Conservation (phyloP, 2,113 vertebrate species). For the Gambusia affinis region DNA sequence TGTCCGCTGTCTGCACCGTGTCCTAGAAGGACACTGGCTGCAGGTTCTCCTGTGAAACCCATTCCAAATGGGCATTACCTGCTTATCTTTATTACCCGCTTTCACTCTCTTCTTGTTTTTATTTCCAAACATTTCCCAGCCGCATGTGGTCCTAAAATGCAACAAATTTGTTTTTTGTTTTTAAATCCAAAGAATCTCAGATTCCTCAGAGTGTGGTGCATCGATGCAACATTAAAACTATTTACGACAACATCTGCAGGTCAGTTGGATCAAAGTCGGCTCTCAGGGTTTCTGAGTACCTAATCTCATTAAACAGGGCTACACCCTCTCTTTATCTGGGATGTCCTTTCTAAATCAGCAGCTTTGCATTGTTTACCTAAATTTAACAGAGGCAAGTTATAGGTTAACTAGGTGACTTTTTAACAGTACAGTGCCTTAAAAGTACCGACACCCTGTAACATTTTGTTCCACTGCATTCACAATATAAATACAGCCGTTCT, state of each 20-base stretch:
- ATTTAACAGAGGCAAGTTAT: conserved; percentile 16
- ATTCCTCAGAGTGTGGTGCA: not conserved
- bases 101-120: conserved; percentile 8
- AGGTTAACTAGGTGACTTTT: not conserved
- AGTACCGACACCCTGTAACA: not conserved
- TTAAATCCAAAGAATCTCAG: too few species aligned
- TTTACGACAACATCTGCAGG: conserved; percentile 23
- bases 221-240: conserved; percentile 14
- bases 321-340: conserved; percentile 24
- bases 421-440: not conserved
- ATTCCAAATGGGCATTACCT: conserved; percentile 15
- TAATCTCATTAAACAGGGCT: conserved; percentile 48
- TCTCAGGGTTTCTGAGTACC: conserved; percentile 25
- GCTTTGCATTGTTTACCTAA: conserved; percentile 22
- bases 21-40: conserved; percentile 25
- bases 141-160: not conserved
- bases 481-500: too few species aligned
- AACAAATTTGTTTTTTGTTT: not conserved
- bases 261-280: conserved; percentile 12
- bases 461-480: too few species aligned
- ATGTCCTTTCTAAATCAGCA: conserved; percentile 41
- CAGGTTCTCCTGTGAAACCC: conserved; percentile 32
- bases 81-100: not conserved
- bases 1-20: conserved; percentile 5
- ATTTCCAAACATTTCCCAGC: conserved; percentile 23